Conservation (phyloP, 2,797 vertebrate species). For the Masticophis lateralis region DNA sequence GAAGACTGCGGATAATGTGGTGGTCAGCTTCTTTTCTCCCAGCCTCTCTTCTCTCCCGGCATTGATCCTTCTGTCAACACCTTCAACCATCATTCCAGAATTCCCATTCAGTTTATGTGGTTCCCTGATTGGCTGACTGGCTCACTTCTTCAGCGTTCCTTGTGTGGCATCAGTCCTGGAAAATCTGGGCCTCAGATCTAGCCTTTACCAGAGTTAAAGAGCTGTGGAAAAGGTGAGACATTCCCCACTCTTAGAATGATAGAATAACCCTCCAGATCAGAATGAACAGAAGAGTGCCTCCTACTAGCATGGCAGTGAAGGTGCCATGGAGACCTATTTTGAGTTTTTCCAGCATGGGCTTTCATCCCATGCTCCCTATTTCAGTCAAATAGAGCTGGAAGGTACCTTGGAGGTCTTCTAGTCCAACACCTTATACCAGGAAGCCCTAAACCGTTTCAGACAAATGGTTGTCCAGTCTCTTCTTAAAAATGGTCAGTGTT, state of each 20-base stretch:
- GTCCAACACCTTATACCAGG: too few relatives aligned
- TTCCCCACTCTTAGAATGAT: not conserved
- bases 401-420: not conserved
- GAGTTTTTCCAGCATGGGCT: too few relatives aligned
- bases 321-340: too few relatives aligned
- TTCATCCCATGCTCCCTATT: too few relatives aligned
- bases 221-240: not conserved
- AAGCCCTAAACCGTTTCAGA: not conserved
- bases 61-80: not conserved
- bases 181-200: not conserved
- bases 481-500: not conserved
- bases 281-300: too few relatives aligned
- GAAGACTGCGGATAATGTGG: not conserved
- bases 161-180: not conserved
- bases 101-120: not conserved
- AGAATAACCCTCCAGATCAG: not conserved
- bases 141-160: not conserved
- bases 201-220: not conserved
- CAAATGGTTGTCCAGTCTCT: not conserved
- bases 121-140: not conserved
- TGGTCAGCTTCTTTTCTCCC: not conserved
- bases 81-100: not conserved
- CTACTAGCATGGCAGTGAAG: too few relatives aligned
- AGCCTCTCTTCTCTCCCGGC: not conserved
- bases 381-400: too few relatives aligned